phyloP scores from a whole-genome alignment of 1,140 invertebrate genomes.

The Eriocheir sinensis region DNA sequence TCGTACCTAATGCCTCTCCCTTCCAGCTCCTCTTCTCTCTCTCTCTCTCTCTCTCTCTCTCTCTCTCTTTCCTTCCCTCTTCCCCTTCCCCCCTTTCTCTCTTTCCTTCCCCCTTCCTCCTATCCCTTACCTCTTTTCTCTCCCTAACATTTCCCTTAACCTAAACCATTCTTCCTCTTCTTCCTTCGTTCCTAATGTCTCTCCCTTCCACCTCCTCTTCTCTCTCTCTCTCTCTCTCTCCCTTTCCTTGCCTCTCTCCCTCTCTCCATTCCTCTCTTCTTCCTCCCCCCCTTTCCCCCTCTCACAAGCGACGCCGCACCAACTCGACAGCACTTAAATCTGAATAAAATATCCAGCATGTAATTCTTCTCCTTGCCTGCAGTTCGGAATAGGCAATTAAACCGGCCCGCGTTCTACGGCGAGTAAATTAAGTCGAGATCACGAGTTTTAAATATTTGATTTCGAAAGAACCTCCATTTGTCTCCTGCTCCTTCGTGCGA shows the following conservation, averaged over 20 bases:
- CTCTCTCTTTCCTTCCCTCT: no score
- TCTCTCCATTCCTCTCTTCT: neutral
- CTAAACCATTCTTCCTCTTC: neutral
- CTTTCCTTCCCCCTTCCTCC: neutral
- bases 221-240: neutral
- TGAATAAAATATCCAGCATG: conserved; percentile 62
- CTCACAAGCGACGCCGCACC: conserved; percentile 8
- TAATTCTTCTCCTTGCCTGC: conserved; percentile 74
- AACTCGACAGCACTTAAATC: conserved; percentile 52
- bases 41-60: no score
- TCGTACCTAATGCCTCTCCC: no score
- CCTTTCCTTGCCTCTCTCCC: neutral
- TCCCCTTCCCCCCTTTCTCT: neutral
- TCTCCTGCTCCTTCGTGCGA: conserved; percentile 31
- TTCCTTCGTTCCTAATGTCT: neutral
- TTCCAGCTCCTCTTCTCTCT: no score
- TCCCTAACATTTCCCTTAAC: neutral
- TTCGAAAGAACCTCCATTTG: conserved; percentile 45
- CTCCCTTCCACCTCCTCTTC: neutral
- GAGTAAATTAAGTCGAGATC: conserved; percentile 73
- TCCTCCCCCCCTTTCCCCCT: neutral
- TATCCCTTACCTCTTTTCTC: no score
- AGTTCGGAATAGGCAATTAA: conserved; percentile 73
- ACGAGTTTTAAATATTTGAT: conserved; percentile 74
- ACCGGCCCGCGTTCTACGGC: conserved; percentile 58